Percentiles rank a stretch among this genome's conserved stretches.
Conservation (phyloP, 2,113 vertebrate genomes). For the Haplotaxodon microlepis region DNA sequence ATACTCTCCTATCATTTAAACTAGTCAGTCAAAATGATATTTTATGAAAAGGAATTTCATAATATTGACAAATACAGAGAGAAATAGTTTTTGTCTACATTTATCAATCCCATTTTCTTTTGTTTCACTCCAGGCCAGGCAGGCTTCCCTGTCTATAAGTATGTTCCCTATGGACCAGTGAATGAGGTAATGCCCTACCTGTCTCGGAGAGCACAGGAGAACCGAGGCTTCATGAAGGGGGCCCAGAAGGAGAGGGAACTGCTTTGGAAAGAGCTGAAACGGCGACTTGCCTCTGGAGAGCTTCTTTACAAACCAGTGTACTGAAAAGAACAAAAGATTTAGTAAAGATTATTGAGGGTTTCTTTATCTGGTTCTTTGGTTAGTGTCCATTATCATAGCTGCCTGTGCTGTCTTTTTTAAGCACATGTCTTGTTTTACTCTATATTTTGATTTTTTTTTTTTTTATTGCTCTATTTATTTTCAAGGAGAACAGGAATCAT, state of each 20-base stretch:
- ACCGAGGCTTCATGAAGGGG: conserved; percentile 81
- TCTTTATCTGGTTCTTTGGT: not conserved
- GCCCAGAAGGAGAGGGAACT: conserved; percentile 75
- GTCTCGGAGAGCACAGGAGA: conserved; percentile 88
- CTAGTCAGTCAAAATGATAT: not conserved
- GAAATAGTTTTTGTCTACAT: not conserved
- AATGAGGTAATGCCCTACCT: conserved; percentile 89
- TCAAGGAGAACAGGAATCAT: too few relatives aligned
- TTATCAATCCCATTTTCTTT: not conserved
- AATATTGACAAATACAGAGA: not conserved
- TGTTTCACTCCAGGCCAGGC: conserved; percentile 76
- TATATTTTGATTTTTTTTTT: not conserved
- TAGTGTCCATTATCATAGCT: not conserved
- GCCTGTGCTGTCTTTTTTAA: not conserved
- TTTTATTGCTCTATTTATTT: too few relatives aligned
- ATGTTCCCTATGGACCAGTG: conserved; percentile 87
- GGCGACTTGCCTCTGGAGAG: conserved; percentile 68
- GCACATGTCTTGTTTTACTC: not conserved
- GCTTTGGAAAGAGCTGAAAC: conserved; percentile 81
- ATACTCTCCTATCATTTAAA: not conserved
- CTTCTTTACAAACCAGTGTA: conserved; percentile 65
- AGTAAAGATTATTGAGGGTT: not conserved
- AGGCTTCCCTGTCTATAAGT: conserved; percentile 89
- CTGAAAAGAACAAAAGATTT: conserved; percentile 32
- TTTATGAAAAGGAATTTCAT: not conserved